Base-by-base conservation (phyloP, 2,888 invertebrate species). In the Clepsis dumicolana region DNA sequence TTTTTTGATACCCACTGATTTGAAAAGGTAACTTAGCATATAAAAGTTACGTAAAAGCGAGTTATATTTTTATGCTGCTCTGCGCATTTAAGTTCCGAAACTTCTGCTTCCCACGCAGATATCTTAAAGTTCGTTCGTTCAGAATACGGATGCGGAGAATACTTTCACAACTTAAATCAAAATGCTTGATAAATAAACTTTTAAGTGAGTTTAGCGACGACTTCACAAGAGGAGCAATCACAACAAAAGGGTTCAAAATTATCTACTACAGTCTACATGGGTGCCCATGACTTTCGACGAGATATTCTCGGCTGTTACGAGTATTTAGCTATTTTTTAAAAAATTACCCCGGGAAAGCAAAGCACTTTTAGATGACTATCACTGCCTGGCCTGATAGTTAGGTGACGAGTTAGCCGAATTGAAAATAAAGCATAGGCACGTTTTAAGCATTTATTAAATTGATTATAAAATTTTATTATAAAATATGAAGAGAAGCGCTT, bases 241-340 rank as follows among this genome's bases (percentile, higher is more conserved):
- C 18, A 66, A 18, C 16, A 18, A 79, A 88, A 81, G 84, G 78
- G 82, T 83, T 85, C 77, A 77, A 80, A 72, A 77, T 84, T 86
- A 81, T 83, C 88, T 82, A 83, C 79, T 85, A 89, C 75, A 73
- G 82, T 91, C 88, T 77, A 87, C n/a, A n/a, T n/a, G n/a, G 84
- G 88, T 71, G 64, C 72, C 66, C 85, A 91, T 82, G 75, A 76
- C 64, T 72, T 54, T 64, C 56, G 61, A 75, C 76, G 76, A 73
- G 75, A 25, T 48, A 32, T 62, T 56, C 18, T 62, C 24, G 44
- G 44, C n/a, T n/a, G n/a, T n/a, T n/a, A n/a, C n/a, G n/a, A n/a
- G n/a, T n/a, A n/a, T n/a, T n/a, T n/a, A n/a, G n/a, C n/a, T n/a
- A n/a, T n/a, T n/a, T n/a, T n/a, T n/a, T n/a, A n/a, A n/a, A n/a